Evolutionary conservation across 2,888 invertebrate genomes (phyloP).

Genomic region (Hyposoter dolosus): DNA sequence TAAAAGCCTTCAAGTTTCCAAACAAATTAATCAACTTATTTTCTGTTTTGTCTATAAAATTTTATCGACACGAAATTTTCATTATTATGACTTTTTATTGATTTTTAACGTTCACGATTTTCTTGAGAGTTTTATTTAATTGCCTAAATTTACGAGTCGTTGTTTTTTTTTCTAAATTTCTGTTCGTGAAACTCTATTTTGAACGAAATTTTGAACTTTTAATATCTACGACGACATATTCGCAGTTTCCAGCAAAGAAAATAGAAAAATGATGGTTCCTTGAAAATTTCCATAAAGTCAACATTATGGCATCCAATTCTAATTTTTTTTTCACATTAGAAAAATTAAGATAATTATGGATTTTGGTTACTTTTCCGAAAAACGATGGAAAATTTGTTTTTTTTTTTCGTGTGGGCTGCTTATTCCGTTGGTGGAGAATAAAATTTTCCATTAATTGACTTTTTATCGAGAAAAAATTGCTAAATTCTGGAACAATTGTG

Average conservation of each 20-base stretch:
- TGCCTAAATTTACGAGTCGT: no score
- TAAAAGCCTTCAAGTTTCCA: constrained; percentile 69
- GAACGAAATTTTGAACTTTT: neutral
- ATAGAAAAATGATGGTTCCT: neutral
- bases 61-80: neutral
- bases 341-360: neutral
- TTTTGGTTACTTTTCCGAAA: no score
- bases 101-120: no score
- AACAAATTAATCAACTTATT: neutral
- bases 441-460: no score
- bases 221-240: neutral
- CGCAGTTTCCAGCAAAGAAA: neutral
- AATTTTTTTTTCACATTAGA: neutral
- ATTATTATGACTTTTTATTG: neutral
- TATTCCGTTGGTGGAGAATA: no score
- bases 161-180: neutral
- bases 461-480: no score
- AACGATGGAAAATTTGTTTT: no score
- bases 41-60: neutral
- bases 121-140: no score
- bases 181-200: neutral
- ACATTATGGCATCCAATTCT: neutral
- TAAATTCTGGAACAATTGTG: no score
- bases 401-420: no score
- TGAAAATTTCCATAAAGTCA: neutral